Evolutionary conservation across 92 coral and sea anemone species (phyloP).

Genomic region (Siderastrea siderea): DNA sequence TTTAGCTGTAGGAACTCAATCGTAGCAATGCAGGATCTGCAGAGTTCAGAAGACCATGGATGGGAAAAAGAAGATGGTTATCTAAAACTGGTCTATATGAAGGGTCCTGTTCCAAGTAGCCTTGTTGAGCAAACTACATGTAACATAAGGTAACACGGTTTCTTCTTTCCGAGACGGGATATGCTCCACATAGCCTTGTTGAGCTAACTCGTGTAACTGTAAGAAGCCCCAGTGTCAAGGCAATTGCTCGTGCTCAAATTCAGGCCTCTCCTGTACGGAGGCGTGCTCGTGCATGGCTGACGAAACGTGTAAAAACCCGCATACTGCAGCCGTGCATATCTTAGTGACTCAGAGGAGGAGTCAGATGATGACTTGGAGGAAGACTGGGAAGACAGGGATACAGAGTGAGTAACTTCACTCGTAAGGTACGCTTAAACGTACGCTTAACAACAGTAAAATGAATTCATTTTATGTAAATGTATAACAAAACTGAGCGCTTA

Average conservation of each 20-base stretch:
- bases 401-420: slow-evolving; percentile 3
- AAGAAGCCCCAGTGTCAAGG: slow-evolving; percentile 31
- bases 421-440: background rate
- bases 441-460: background rate
- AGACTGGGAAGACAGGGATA: background rate
- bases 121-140: slow-evolving; percentile 60
- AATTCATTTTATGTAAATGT: background rate
- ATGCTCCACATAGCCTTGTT: slow-evolving; percentile 32
- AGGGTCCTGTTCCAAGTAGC: slow-evolving; percentile 28
- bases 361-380: background rate
- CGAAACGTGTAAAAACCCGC: slow-evolving; percentile 7
- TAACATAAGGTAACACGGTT: background rate
- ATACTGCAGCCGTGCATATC: slow-evolving; percentile 4
- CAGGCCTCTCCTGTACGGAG: slow-evolving; percentile 47
- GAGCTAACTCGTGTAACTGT: slow-evolving; percentile 62
- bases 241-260: slow-evolving; percentile 39
- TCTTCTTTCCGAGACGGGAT: slow-evolving; percentile 41
- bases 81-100: slow-evolving; percentile 34
- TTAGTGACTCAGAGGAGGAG: background rate
- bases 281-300: slow-evolving; percentile 48
- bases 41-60: slow-evolving; percentile 39
- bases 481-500: background rate
- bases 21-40: slow-evolving; percentile 16
- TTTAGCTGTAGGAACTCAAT: slow-evolving; percentile 34
- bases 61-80: slow-evolving; percentile 33